Base-by-base conservation (phyloP, 2,113 vertebrate species). In the Rhabdornis inornatus region DNA sequence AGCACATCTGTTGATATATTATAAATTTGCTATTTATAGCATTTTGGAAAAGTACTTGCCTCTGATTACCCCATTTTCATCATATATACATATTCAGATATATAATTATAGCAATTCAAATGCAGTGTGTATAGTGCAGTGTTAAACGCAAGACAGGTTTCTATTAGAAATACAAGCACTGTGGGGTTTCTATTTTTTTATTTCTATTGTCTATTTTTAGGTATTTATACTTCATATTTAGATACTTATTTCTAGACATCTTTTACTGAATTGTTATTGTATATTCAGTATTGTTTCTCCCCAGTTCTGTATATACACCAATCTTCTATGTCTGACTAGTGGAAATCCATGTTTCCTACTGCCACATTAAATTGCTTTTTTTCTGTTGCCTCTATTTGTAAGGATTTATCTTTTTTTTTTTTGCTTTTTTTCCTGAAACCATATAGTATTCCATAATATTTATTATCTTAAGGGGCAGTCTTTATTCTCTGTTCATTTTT, bases 51-150 rank as follows among this genome's bases (percentile, higher is more conserved):
- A 35, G 30, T n/a, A 13, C 69, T 50, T 97, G n/a, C n/a, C 49
- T 95, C 91, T 97, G 88, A 93, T 96, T 96, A 28, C 45, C 13
- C 33, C 28, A 77, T 94, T 97, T 97, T 74, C 81, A 89, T 94
- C n/a, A n/a, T 91, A 78, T 65, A 92, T 95, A 71, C 83, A 88
- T 96, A 91, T 95, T 97, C 77, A 95, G 37, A 28, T 90, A 28
- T 76, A 30, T 72, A 91, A 95, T 97, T 92, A 75, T 69, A 78
- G 39, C 39, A 81, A 87, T 94, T 97, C 52, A 87, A 52, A 86
- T 66, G 11, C 81, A 89, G 45, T 91, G 17, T 86, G 31, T 50
- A 56, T 59, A 77, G 42, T 31, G 37, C n/a, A 87, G 13, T 80
- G 30, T 79, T 84, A 87, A 81, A 95, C 40, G 63, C 6, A 55